These are phyloP conservation scores for Propithecus perrieri DNA, from an alignment of 2,797 vertebrate genomes.

Conservation along the genomic window DNA sequence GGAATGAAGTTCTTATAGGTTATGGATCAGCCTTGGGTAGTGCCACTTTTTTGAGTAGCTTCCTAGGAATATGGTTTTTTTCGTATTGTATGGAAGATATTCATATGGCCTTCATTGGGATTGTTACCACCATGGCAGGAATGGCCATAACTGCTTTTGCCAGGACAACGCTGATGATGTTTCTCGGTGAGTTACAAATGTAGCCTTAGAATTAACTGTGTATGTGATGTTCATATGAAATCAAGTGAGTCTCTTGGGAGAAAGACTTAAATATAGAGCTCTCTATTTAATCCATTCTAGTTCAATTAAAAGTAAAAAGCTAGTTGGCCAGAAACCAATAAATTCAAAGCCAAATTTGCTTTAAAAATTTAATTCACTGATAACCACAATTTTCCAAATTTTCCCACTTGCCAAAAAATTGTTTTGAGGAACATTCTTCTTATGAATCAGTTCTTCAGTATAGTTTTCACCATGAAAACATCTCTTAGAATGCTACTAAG, in stretches of 20 bases:
- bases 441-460: background rate
- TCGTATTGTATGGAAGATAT: slow-evolving; percentile 90
- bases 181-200: slow-evolving; percentile 91
- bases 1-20: slow-evolving; percentile 95
- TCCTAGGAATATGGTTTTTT: slow-evolving; percentile 90
- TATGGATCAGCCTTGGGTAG: slow-evolving; percentile 92
- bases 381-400: slow-evolving; percentile 36
- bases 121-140: slow-evolving; percentile 90
- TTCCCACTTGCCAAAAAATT: background rate
- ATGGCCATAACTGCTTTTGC: slow-evolving; percentile 89
- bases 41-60: slow-evolving; percentile 90
- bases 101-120: slow-evolving; percentile 90
- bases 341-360: background rate
- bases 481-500: background rate
- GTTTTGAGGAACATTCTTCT: background rate
- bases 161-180: slow-evolving; percentile 93
- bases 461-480: background rate
- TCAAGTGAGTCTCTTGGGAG: background rate
- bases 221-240: background rate
- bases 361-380: background rate
- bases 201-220: background rate
- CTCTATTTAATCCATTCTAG: background rate
- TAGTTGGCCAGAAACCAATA: background rate
- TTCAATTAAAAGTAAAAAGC: slow-evolving; percentile 11
- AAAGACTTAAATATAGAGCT: background rate